Evolutionary conservation across 2,113 vertebrate species (phyloP).

Genomic region (Hipposideros armiger): DNA sequence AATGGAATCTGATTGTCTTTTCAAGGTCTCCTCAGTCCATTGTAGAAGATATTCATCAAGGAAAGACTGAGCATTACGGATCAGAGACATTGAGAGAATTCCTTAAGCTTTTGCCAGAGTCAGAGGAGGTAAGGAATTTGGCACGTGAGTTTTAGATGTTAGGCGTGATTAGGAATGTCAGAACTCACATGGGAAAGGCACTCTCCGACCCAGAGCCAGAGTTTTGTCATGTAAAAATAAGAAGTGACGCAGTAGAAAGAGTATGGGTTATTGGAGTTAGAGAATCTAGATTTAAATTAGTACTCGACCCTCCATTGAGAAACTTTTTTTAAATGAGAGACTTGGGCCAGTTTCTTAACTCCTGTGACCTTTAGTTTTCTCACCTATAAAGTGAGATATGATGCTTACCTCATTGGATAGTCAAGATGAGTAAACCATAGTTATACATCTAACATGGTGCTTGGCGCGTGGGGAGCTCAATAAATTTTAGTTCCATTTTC

Average conservation of each 20-base stretch:
- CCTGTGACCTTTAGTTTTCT: slow-evolving; percentile 4
- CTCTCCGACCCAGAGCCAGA: not conserved
- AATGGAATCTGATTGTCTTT: slow-evolving; percentile 79
- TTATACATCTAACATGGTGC: not conserved
- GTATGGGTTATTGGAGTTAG: not conserved
- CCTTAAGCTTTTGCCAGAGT: slow-evolving; percentile 95
- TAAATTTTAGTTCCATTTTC: not conserved
- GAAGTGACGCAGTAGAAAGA: not conserved
- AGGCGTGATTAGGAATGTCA: not conserved
- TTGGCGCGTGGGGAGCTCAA: not conserved
- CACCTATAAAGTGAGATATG: not conserved
- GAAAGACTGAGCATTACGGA: slow-evolving; percentile 92
- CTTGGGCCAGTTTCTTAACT: not conserved
- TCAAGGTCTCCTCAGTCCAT: slow-evolving; percentile 94
- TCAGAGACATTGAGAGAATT: slow-evolving; percentile 95
- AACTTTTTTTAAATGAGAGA: not conserved
- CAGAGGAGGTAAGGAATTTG: slow-evolving; percentile 93
- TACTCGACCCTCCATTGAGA: not conserved
- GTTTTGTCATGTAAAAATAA: not conserved
- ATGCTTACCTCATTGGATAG: not conserved
- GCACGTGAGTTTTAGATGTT: not conserved
- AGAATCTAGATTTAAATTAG: not conserved
- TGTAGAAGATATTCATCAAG: slow-evolving; percentile 94
- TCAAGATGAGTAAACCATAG: not conserved
- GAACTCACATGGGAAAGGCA: not conserved